Conservation (phyloP, 2,113 vertebrate genomes). For the Ariopsis seemanni region DNA sequence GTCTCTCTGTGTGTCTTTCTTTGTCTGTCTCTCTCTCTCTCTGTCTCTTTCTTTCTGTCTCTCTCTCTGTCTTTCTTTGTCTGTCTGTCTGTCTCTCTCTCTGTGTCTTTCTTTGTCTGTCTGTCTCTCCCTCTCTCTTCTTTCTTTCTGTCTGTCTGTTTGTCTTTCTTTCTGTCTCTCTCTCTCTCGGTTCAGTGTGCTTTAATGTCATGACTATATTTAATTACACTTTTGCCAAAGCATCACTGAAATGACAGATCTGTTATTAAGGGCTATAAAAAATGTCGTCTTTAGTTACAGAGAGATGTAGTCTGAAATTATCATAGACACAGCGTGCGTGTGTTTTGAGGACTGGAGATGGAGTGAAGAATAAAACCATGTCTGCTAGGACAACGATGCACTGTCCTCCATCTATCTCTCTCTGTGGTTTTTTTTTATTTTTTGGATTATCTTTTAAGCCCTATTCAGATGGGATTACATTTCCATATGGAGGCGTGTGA, state of each 20-base stretch:
- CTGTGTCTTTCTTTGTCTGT: too few species aligned
- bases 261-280: conserved; percentile 13
- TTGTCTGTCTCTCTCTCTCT: neutral
- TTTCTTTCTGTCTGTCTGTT: neutral
- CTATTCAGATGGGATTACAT: neutral
- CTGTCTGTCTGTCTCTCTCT: too few species aligned
- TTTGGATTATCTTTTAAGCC: neutral
- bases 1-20: neutral
- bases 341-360: neutral
- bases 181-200: neutral
- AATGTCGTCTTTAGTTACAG: neutral
- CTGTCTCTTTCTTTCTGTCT: too few species aligned
- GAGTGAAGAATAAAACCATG: neutral
- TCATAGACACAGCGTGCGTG: neutral
- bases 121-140: neutral
- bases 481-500: neutral
- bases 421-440: neutral
- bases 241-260: conserved; percentile 5
- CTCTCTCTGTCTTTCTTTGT: neutral
- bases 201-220: conserved; percentile 3
- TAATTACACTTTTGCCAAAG: neutral
- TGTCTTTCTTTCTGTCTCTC: neutral
- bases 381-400: too few species aligned
- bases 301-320: neutral
- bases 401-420: neutral